phyloP scores from a whole-genome alignment of 2,113 vertebrate genomes.

The Leptocoma aspasia region DNA sequence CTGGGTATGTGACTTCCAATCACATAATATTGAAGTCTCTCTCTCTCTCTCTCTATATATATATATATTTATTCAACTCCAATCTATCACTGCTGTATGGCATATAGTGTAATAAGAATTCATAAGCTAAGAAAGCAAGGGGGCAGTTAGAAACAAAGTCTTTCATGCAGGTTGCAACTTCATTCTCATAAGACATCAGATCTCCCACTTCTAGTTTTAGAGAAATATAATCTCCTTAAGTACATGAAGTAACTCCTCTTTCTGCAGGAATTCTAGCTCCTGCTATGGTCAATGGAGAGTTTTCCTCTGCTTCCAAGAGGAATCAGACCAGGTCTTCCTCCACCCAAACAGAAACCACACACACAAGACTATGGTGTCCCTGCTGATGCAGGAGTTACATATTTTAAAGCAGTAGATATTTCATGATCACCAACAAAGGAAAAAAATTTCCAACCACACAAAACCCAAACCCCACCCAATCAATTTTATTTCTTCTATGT shows the following conservation, averaged over 20 bases:
- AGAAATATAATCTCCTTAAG: not conserved
- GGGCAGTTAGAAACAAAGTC: not conserved
- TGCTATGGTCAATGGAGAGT: not conserved
- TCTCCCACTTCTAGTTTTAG: not conserved
- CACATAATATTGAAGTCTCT: not conserved
- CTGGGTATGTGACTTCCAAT: not conserved
- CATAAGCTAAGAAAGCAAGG: not conserved
- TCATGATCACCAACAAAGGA: not conserved
- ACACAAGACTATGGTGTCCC: not conserved
- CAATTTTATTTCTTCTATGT: not conserved
- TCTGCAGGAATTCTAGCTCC: not conserved
- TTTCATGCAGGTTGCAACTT: not conserved
- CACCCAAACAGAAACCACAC: not conserved
- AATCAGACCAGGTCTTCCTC: not conserved
- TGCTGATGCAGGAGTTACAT: not conserved
- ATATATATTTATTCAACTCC: not conserved
- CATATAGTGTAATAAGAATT: not conserved
- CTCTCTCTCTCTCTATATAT: too few relatives aligned
- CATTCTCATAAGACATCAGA: not conserved
- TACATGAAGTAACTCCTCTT: not conserved
- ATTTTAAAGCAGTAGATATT: not conserved
- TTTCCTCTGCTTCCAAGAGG: not conserved
- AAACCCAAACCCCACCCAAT: not conserved
- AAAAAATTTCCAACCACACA: not conserved
- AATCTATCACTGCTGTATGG: not conserved